phyloP scores from a whole-genome alignment of 1,140 invertebrate genomes.

The Microplitis mediator region DNA sequence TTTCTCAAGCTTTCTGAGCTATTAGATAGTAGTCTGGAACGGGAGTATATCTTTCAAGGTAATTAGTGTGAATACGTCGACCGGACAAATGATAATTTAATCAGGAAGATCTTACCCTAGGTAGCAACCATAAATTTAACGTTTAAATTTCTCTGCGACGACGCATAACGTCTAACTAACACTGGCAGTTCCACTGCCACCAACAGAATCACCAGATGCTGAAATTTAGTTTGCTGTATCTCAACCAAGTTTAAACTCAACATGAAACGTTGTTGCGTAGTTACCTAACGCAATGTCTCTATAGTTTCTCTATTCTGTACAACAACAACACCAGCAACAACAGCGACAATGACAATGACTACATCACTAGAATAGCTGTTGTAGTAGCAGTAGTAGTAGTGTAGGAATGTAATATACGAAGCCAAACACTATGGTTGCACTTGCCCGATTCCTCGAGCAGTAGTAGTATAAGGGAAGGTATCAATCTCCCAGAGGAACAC shows the following conservation, averaged over 20 bases:
- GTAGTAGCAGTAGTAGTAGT: neutral
- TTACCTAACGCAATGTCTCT: neutral
- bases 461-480: slow-evolving; percentile 2
- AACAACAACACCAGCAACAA: too few relatives aligned
- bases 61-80: slow-evolving; percentile 21
- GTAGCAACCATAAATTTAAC: neutral
- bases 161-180: neutral
- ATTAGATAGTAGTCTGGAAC: neutral
- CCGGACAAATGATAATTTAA: slow-evolving; percentile 31
- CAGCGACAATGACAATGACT: too few relatives aligned
- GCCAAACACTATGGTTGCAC: neutral
- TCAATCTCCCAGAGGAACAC: slow-evolving; percentile 16
- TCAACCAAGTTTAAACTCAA: neutral
- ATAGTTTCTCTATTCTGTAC: too few relatives aligned
- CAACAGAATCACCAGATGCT: too few relatives aligned
- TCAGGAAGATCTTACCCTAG: slow-evolving; percentile 20
- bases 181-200: neutral
- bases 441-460: neutral
- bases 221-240: neutral
- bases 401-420: slow-evolving; percentile 10
- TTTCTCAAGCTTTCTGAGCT: too few relatives aligned
- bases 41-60: slow-evolving; percentile 8
- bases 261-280: neutral
- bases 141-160: neutral
- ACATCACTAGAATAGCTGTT: neutral